Evolutionary conservation across 2,888 invertebrate genomes (phyloP).

Genomic region (Tenthredo notha): DNA sequence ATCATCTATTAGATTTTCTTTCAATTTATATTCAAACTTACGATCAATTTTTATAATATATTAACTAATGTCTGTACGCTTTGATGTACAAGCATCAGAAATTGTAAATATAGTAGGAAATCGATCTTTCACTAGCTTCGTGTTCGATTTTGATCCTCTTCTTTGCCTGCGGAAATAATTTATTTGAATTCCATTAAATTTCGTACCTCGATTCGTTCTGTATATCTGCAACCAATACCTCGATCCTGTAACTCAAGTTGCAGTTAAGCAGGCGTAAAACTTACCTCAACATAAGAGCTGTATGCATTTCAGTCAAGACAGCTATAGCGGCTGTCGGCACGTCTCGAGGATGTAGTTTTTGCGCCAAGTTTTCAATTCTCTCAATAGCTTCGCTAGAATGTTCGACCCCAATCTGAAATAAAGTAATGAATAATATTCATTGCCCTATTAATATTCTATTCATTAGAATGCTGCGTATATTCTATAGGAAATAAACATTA

Average conservation of each 20-base stretch:
- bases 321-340: constrained; percentile 59
- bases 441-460: background rate
- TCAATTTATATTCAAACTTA: background rate
- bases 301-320: constrained; percentile 60
- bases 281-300: constrained; percentile 59
- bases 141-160: constrained; percentile 57
- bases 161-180: constrained; percentile 57
- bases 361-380: constrained; percentile 56
- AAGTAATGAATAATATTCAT: background rate
- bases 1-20: background rate
- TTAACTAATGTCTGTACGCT: constrained; percentile 20
- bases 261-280: background rate
- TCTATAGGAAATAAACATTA: background rate
- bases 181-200: constrained; percentile 6
- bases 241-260: background rate
- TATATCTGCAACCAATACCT: background rate
- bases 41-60: background rate
- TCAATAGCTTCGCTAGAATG: constrained; percentile 58
- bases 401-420: constrained; percentile 60
- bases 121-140: constrained; percentile 53
- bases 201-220: background rate
- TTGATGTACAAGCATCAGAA: constrained; percentile 55
- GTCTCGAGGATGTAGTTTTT: constrained; percentile 59
- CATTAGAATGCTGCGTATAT: background rate
- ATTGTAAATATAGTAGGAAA: constrained; percentile 62